phyloP scores from a whole-genome alignment of 2,888 invertebrate genomes.

The Drosophila rellima region DNA sequence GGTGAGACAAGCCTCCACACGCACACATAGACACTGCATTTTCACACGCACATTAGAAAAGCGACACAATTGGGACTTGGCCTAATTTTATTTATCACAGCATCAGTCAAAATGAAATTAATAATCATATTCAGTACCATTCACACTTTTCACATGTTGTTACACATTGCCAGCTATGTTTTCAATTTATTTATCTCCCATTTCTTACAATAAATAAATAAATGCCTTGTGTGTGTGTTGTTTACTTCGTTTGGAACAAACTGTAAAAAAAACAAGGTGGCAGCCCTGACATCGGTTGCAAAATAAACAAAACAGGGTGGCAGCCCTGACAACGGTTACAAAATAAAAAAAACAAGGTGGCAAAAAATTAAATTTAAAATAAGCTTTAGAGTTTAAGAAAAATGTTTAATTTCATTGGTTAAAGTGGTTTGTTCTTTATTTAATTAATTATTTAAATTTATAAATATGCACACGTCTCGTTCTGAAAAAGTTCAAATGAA shows the following conservation, averaged over 20 bases:
- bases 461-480: too few relatives aligned
- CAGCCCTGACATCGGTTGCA: too few relatives aligned
- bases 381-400: too few relatives aligned
- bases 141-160: constrained; percentile 3
- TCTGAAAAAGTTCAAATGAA: too few relatives aligned
- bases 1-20: constrained; percentile 55
- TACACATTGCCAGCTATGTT: constrained; percentile 8
- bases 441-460: too few relatives aligned
- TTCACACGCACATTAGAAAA: constrained; percentile 44
- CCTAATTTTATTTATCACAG: constrained; percentile 50
- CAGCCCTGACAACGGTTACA: too few relatives aligned
- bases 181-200: not conserved
- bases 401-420: too few relatives aligned
- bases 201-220: constrained; percentile 36
- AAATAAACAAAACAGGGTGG: too few relatives aligned
- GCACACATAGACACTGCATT: constrained; percentile 22
- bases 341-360: too few relatives aligned
- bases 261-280: too few relatives aligned
- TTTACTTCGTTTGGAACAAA: constrained; percentile 3
- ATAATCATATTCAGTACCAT: constrained; percentile 19
- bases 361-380: too few relatives aligned
- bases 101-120: constrained; percentile 10
- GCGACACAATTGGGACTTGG: constrained; percentile 48
- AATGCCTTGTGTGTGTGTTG: constrained; percentile 32
- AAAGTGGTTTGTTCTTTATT: too few relatives aligned